Evolutionary conservation across 2,797 vertebrate species (phyloP).

Genomic region (Melanotaenia parkinsoni): DNA sequence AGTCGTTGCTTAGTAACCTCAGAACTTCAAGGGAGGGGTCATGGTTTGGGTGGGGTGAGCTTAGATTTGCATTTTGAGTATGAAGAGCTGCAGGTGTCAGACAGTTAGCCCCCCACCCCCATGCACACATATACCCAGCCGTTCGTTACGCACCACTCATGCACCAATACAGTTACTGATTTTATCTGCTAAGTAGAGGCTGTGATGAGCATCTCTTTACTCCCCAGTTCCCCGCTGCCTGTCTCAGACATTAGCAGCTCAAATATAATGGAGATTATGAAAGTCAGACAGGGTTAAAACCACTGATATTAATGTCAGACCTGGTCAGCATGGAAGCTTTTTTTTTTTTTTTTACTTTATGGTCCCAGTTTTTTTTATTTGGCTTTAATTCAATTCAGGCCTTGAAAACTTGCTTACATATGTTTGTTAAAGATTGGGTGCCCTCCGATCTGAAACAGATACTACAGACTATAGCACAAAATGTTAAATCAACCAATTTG

Average conservation of each 20-base stretch:
- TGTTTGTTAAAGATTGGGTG: neutral
- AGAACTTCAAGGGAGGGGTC: constrained; percentile 66
- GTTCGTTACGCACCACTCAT: constrained; percentile 49
- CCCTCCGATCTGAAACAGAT: too few species aligned
- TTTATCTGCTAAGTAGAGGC: constrained; percentile 59
- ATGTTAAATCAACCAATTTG: neutral
- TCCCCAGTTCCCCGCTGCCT: constrained; percentile 54
- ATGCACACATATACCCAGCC: constrained; percentile 29
- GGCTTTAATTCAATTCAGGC: neutral
- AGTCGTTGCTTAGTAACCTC: constrained; percentile 72
- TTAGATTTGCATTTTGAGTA: constrained; percentile 80
- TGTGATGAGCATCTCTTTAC: constrained; percentile 59
- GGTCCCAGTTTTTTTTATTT: neutral
- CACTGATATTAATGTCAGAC: constrained; percentile 58
- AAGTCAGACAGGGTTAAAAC: constrained; percentile 73
- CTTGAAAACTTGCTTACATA: neutral
- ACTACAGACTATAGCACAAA: neutral
- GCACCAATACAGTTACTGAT: constrained; percentile 67
- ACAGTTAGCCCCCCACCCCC: constrained; percentile 59
- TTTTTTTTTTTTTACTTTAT: constrained; percentile 21
- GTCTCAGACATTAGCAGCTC: constrained; percentile 47
- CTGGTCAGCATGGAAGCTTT: constrained; percentile 47
- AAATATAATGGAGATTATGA: constrained; percentile 69
- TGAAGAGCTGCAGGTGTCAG: constrained; percentile 84
- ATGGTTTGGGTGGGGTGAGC: constrained; percentile 45